Base-by-base conservation (phyloP, 2,797 vertebrate species). In the Takifugu rubripes region DNA sequence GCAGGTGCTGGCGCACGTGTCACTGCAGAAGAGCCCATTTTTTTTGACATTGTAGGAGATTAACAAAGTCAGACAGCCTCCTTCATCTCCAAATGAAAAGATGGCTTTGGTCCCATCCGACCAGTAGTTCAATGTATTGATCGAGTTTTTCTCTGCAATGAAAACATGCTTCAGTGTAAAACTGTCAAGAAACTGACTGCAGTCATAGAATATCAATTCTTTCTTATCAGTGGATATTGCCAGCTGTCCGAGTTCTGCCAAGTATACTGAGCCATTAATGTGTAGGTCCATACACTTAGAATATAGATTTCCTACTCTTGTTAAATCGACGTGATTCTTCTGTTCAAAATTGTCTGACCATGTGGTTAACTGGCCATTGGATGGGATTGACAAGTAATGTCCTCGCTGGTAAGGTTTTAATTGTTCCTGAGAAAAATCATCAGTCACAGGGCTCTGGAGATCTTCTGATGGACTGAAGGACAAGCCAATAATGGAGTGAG, bases 91-190 rank as follows among this genome's bases (percentile, higher is more conserved):
- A 27, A 45, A 21, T 5, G 53, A 44, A n/a, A 54, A 54, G 1
- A 54, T 14, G 24, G 40, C 53, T 7, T 54, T 45, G 4, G 15
- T 27, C 6, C 25, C 42, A 5, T 54, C 36, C 3, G 40, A 54
- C 53, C 53, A 54, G 25, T 54, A 54, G 25, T n/a, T 27, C 53
- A 54, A 27, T 3, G 53, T 11, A 17, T 12, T 54, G 6, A 54
- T 25, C 3, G 7, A 27, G 8, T 54, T 5, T 5, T 45, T 25
- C 3, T 48, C 46, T 11, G 44, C 25, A 11, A 26, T 17, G 21
- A 54, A 17, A 12, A 16, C 40, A 5, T 45, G 24, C 17, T 3
- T 36, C n/a, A 44, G 5, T n/a, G 43, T 44, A 16, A 17, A 17
- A 36, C 9, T 5, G 6, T 4, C 1, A 42, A 16, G 1, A 7